Base-by-base conservation (phyloP, 2,888 invertebrate species). In the Drepanosiphum platanoidis region DNA sequence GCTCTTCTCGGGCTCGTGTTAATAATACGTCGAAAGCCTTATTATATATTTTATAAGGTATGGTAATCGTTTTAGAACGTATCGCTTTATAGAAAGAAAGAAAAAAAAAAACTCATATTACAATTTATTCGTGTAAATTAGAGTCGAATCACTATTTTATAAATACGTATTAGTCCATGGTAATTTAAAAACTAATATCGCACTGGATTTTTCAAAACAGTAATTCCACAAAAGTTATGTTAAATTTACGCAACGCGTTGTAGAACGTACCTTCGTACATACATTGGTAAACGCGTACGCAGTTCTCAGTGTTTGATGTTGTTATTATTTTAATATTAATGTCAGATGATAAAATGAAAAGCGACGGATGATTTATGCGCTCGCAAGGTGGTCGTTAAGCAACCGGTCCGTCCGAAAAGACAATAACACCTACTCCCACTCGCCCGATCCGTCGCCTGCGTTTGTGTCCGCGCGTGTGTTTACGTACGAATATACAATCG, bases 371-470 rank as follows among this genome's bases (percentile, higher is more conserved):
- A 81, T 81, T 81, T 70, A 81, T 70, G 68, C 52, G 39, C 61
- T 61, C 61, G 27, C 30, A 32, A 58, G 39, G 72, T 39, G 71
- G 82, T 72, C 71, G 71, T 82, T 61, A 72, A 42, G 39, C 71
- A 82, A 82, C 82, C 82, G 82, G 82, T 82, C 42, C 72, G 71
- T 39, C 82, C 58, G 13, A 58, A 58, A 72, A 72, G 58, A 72
- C 82, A 72, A 82, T 72, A 82, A 39, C 71, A 61, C 66, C 30
- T 34, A 79, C 66, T 46, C 79, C 79, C 66, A 79, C 79, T 46
- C n/a, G 66, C n/a, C 36, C 7, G 13, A 27, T n/a, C 72, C 4
- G 36, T 34, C 30, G 36, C 18, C 39, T 27, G 61, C 39, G 36
- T 36, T 27, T 30, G 77, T 39, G 22, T 22, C 11, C n/a, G 8